Percentiles rank a stretch among this genome's conserved stretches.
Evolutionary conservation across 1,140 invertebrate genomes (phyloP).

Genomic region (Pseudomyrmex flavicornis): DNA sequence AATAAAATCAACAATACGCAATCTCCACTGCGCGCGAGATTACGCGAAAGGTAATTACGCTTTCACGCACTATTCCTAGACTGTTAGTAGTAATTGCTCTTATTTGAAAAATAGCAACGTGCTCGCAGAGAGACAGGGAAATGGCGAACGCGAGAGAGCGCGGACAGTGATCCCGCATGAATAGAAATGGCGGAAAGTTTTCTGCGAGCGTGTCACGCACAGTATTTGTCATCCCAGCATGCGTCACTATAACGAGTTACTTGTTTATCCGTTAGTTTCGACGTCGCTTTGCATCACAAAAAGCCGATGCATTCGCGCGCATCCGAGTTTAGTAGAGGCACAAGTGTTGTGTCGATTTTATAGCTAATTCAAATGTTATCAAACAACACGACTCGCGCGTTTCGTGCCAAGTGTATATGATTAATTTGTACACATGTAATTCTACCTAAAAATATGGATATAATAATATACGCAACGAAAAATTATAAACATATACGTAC

Average conservation of each 20-base stretch:
- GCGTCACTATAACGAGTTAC: conserved; percentile 52
- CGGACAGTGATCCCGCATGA: neutral
- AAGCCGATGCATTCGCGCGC: conserved; percentile 6
- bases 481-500: no score
- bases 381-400: no score
- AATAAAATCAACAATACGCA: conserved; percentile 25
- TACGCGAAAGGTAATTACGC: neutral
- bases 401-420: no score
- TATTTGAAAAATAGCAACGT: conserved; percentile 5
- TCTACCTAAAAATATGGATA: no score
- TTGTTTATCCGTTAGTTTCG: conserved; percentile 61
- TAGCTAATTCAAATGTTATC: conserved; percentile 1
- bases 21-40: conserved; percentile 3
- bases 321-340: neutral
- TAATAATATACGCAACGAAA: no score
- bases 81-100: conserved; percentile 19
- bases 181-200: conserved; percentile 34
- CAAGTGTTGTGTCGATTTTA: neutral
- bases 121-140: neutral
- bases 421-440: no score
- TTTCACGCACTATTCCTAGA: neutral
- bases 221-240: conserved; percentile 51
- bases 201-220: conserved; percentile 42
- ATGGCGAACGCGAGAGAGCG: neutral
- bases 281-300: conserved; percentile 42